These are phyloP conservation scores for Harmothoe impar DNA, from an alignment of 2,888 invertebrate species.

Conservation along the genomic window DNA sequence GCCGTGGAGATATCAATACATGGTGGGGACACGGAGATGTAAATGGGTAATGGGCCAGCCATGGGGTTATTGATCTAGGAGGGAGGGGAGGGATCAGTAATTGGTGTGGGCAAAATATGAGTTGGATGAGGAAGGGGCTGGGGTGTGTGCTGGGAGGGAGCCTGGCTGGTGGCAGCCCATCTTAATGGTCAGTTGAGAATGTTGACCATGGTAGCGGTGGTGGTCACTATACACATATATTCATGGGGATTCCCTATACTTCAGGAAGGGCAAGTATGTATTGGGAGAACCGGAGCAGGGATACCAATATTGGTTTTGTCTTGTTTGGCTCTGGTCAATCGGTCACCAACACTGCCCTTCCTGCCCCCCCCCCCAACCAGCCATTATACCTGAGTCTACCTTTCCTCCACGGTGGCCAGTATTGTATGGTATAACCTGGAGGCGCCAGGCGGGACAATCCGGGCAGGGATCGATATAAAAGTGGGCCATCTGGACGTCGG, in stretches of 20 bases:
- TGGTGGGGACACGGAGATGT: background rate
- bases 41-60: background rate
- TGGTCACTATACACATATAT: too few species aligned
- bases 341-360: background rate
- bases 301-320: too few species aligned
- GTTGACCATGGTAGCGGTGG: too few species aligned
- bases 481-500: conserved; percentile 26
- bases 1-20: conserved; percentile 17
- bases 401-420: background rate
- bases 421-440: conserved; percentile 5
- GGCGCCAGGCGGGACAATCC: conserved; percentile 25
- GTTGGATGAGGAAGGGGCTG: background rate
- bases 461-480: conserved; percentile 29
- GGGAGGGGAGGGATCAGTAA: background rate
- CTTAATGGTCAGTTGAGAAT: too few species aligned
- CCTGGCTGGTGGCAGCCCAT: too few species aligned
- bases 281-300: too few species aligned
- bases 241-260: too few species aligned
- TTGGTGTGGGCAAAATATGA: conserved; percentile 20
- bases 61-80: background rate
- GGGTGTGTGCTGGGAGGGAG: too few species aligned
- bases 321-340: background rate
- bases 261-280: too few species aligned
- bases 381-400: background rate
- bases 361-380: background rate